Evolutionary conservation across 1,140 invertebrate species (phyloP), one percentile per base, ranked within the genome.

Genomic region (Lordiphosa clarofinis): DNA sequence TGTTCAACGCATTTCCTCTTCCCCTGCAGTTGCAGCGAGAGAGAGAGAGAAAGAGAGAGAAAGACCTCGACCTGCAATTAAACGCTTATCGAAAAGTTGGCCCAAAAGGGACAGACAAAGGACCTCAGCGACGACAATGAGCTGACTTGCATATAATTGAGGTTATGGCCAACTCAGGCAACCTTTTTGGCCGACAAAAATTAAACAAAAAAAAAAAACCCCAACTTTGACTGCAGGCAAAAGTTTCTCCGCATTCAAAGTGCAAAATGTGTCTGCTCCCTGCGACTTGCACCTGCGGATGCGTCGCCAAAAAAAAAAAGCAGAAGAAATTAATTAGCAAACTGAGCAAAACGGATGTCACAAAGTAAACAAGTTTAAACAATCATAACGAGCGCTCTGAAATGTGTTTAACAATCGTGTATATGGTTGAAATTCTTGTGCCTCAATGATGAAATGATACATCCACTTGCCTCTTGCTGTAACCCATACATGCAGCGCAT

Each of bases 1-100:
- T 82, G 71, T 63, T 63, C 54, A 82, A 81, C 75, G 74, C 65
- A 62, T 58, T 79, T 78, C 69, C 74, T 44, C 50, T 62, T 44
- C 55, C 63, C 50, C 35, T 58, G 61, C 50, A 43, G 54, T 15
- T 15, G 15, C 15, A 15, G 15, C 1, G 1, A 15, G 47, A 31
- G 19, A 11, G 13, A 37, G 53, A 47, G 37, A 13, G 7, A 11
- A 13, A 21, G 54, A 21, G 21, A 21, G 3, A 4, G 21, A 4
- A 21, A 21, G 21, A 21, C 62, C 70, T 81, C 70, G 75, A 82
- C 75, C 72, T 67, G 75, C 75, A 81, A 81, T 81, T 79, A 79
- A 79, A 79, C 56, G 75, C 74, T 79, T 81, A 82, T 81, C 76
- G 75, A 72, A 66, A 81, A 82, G 57, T 81, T 82, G 65, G 56